These are phyloP conservation scores for Fabriciana adippe DNA, from an alignment of 2,888 invertebrate species.

Conservation along the genomic window DNA sequence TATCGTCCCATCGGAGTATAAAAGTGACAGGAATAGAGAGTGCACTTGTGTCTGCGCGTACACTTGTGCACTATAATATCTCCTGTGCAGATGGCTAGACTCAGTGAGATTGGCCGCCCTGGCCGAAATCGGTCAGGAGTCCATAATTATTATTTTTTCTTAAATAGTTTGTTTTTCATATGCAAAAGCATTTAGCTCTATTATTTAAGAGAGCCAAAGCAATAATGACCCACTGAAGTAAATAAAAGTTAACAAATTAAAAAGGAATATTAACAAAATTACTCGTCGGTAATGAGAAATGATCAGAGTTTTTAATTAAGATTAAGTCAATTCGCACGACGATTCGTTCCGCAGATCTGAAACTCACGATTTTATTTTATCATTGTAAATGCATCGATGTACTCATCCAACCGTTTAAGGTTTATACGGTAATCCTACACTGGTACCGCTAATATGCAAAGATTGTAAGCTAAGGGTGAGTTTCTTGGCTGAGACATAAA, in stretches of 20 bases:
- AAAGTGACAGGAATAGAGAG: too few relatives aligned
- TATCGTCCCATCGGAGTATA: too few relatives aligned
- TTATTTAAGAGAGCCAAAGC: too few relatives aligned
- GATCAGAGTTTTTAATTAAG: slow-evolving; percentile 63
- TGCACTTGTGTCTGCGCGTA: too few relatives aligned
- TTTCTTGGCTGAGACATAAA: slow-evolving; percentile 16
- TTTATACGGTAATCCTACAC: slow-evolving; percentile 46
- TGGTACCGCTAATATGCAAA: slow-evolving; percentile 50
- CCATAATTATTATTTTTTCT: too few relatives aligned
- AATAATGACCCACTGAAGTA: background rate
- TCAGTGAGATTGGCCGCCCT: too few relatives aligned
- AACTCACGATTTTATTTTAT: slow-evolving; percentile 70
- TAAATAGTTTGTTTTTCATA: too few relatives aligned
- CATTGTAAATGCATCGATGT: slow-evolving; percentile 62
- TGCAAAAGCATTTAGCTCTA: too few relatives aligned
- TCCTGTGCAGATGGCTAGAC: too few relatives aligned
- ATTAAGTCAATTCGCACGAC: slow-evolving; percentile 56
- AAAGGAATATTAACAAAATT: slow-evolving; percentile 56
- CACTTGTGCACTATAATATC: too few relatives aligned
- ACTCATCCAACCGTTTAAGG: slow-evolving; percentile 47
- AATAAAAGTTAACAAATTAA: slow-evolving; percentile 21
- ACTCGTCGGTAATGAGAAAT: slow-evolving; percentile 42
- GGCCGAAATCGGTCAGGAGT: too few relatives aligned
- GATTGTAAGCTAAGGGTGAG: slow-evolving; percentile 20
- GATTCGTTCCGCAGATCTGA: slow-evolving; percentile 53